Evolutionary conservation across 2,113 vertebrate species (phyloP).

Genomic region (Arizona elegans): DNA sequence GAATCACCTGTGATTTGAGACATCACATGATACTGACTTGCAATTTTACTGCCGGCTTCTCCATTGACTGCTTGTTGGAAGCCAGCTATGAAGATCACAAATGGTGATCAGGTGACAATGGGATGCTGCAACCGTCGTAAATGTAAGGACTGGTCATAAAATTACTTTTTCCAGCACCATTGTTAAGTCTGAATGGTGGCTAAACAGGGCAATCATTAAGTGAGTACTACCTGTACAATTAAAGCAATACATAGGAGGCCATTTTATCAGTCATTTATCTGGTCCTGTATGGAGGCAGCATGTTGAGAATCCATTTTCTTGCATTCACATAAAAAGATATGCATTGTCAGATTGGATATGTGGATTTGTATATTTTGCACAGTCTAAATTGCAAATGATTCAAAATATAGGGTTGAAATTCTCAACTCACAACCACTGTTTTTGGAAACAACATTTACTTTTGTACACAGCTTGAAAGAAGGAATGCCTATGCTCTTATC

Average conservation of each 20-base stretch:
- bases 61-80: background rate
- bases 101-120: background rate
- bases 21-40: background rate
- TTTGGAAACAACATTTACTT: background rate
- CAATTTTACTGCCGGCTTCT: background rate
- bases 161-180: background rate
- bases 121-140: background rate
- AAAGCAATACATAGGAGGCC: background rate
- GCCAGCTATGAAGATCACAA: background rate
- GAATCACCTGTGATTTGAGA: background rate
- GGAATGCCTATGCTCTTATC: background rate
- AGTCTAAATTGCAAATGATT: background rate
- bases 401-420: background rate
- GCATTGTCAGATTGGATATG: background rate
- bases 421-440: background rate
- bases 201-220: background rate
- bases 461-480: background rate
- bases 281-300: background rate
- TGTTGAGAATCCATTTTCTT: background rate
- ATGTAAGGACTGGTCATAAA: background rate
- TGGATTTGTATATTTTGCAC: background rate
- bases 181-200: background rate
- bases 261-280: background rate
- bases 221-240: background rate
- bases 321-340: background rate